A percentile compares a stretch with the other conserved stretches of the same genome.
These are phyloP conservation scores for Ctenopoma kingsleyae DNA, from an alignment of 2,797 vertebrate species.

Conservation along the genomic window DNA sequence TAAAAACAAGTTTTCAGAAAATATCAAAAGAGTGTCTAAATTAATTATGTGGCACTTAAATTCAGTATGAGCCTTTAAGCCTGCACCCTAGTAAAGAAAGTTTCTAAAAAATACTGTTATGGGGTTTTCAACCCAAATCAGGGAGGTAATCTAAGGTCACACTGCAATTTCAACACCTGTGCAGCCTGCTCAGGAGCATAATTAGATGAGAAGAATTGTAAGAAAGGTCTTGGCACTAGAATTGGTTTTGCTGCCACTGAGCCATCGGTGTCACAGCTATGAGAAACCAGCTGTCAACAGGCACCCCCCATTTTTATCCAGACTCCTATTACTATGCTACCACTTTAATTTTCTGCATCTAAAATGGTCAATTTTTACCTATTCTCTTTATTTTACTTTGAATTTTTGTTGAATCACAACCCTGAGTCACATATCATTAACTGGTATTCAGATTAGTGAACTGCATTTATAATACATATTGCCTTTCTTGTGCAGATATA, in stretches of 20 bases:
- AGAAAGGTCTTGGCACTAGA: conserved; percentile 35
- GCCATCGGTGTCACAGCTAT: conserved; percentile 3
- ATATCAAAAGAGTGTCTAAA: background rate
- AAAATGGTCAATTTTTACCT: background rate
- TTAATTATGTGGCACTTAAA: background rate
- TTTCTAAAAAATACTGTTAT: background rate
- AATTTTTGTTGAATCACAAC: background rate
- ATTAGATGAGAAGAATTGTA: conserved; percentile 41
- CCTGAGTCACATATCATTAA: background rate
- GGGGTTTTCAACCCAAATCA: conserved; percentile 15
- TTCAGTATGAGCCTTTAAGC: background rate
- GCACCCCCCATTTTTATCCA: background rate
- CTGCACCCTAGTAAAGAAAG: background rate
- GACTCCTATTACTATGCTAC: background rate
- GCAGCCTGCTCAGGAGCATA: conserved; percentile 29
- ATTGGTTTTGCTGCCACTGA: conserved; percentile 36
- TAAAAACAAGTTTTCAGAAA: conserved; percentile 4
- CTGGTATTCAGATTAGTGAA: background rate
- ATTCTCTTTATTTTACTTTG: background rate
- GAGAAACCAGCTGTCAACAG: conserved; percentile 40
- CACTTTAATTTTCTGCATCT: background rate
- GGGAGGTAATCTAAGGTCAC: conserved; percentile 32
- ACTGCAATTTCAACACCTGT: conserved; percentile 31
- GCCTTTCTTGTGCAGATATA: background rate
- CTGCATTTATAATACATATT: background rate